Evolutionary conservation across 2,797 vertebrate species (phyloP), one percentile per base, ranked within the genome.

Genomic region (Moxostoma hubbsi): DNA sequence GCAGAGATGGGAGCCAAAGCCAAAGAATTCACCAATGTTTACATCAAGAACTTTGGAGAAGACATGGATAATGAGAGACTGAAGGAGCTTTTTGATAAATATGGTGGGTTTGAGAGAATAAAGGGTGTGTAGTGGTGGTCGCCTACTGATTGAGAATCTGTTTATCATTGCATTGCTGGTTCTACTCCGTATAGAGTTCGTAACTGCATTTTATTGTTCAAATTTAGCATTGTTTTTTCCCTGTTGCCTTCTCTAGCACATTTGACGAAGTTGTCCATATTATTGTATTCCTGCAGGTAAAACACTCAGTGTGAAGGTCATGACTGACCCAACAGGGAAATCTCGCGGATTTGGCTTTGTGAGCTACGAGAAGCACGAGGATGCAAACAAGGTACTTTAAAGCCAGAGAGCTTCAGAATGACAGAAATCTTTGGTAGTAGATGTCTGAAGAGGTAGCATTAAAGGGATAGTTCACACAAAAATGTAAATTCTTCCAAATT

Each of bases 311-410:
- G 97, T 99, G 83, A 99, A 98, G 90, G 98, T 99, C 88, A 99
- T 99, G 98, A 97, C 94, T 64, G 98, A 99, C 82, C 92, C 95
- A 83, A 93, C 92, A 16, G 98, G 98, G 77, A 99, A 99, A 92
- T 99, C 97, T 81, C 96, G 97, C 92, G 98, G 98, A 76, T 99
- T 99, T 92, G 98, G 98, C 83, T 99, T 99, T 79, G 96, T 99
- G 82, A 99, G 98, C 91, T 99, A 97, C 36, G 98, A 99, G 92
- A 97, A 97, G 84, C 98, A 99, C 4, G 97, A 99, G 88, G 98
- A 99, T 63, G 98, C 98, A 65, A 98, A 96, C 92, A 96, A 98
- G 97, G 98, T 99, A 88, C 24, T 69, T 75, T 4, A 7, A 62
- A 58, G 50, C 13, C 0, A 15, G 64, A 51, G 36, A 62, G 57